Conservation (phyloP, 2,797 vertebrate genomes). For the Pterois miles region DNA sequence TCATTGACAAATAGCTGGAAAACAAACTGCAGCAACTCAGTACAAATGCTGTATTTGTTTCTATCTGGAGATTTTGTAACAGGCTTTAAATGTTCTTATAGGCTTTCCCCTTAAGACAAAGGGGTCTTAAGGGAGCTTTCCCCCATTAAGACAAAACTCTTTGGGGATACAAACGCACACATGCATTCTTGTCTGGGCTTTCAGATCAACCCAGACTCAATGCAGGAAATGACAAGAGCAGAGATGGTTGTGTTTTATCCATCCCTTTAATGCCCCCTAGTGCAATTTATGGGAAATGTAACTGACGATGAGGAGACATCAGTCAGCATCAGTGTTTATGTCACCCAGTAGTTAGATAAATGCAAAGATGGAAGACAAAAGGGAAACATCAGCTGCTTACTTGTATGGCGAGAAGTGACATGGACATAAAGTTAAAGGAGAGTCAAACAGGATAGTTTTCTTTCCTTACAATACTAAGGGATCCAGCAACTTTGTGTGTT, state of each 20-base stretch:
- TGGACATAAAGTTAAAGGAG: neutral
- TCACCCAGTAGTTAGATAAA: neutral
- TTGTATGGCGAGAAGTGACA: neutral
- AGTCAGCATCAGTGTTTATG: neutral
- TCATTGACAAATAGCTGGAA: neutral
- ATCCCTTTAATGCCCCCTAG: slow-evolving; percentile 65
- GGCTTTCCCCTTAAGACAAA: neutral
- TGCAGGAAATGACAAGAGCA: neutral
- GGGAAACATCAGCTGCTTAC: neutral
- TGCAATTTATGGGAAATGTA: slow-evolving; percentile 43
- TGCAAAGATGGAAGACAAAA: neutral
- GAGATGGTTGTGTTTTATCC: slow-evolving; percentile 1
- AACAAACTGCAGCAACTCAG: neutral
- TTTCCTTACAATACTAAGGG: neutral
- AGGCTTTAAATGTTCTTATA: neutral
- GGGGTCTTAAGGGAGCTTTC: too few species aligned
- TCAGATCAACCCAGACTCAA: neutral
- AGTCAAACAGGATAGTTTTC: neutral
- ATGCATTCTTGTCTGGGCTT: neutral
- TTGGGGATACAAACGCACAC: neutral
- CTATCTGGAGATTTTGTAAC: neutral
- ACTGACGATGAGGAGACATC: neutral
- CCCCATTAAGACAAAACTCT: too few species aligned
- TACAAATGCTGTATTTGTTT: neutral
- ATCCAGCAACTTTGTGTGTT: neutral